These are phyloP conservation scores for Burhinus oedicnemus DNA, from an alignment of 2,113 vertebrate genomes.

Conservation along the genomic window DNA sequence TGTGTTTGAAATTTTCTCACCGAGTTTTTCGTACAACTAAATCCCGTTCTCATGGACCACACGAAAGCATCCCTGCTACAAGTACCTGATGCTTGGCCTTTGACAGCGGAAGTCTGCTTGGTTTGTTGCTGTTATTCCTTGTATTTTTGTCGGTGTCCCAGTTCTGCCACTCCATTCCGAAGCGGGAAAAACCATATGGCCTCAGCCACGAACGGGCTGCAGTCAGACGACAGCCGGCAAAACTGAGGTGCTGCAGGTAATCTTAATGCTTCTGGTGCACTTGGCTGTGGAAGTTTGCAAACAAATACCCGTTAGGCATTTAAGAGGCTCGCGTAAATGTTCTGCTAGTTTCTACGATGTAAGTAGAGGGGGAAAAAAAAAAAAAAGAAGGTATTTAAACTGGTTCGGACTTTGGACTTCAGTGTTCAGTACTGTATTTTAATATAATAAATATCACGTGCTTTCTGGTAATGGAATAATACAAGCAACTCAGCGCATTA, in stretches of 20 bases:
- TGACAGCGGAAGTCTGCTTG: background rate
- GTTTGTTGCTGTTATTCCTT: background rate
- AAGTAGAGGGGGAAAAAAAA: background rate
- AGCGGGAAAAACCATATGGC: background rate
- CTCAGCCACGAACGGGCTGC: background rate
- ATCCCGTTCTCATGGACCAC: background rate
- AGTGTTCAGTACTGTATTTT: background rate
- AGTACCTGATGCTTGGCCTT: background rate
- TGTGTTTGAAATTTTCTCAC: background rate
- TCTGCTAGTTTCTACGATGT: background rate
- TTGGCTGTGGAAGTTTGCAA: background rate
- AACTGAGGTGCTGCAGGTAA: background rate
- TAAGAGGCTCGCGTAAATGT: background rate
- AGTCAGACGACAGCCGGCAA: background rate
- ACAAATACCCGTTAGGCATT: background rate
- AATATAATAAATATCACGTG: background rate
- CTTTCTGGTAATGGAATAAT: background rate
- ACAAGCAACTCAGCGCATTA: background rate
- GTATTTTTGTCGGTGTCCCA: background rate
- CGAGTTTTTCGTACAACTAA: accelerated
- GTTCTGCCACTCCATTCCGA: background rate
- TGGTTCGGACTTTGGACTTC: background rate
- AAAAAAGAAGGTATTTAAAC: background rate
- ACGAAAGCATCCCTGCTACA: background rate
- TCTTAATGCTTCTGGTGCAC: background rate